These are phyloP conservation scores for Sphecodes monilicornis DNA, from an alignment of 2,888 invertebrate genomes.

Conservation along the genomic window DNA sequence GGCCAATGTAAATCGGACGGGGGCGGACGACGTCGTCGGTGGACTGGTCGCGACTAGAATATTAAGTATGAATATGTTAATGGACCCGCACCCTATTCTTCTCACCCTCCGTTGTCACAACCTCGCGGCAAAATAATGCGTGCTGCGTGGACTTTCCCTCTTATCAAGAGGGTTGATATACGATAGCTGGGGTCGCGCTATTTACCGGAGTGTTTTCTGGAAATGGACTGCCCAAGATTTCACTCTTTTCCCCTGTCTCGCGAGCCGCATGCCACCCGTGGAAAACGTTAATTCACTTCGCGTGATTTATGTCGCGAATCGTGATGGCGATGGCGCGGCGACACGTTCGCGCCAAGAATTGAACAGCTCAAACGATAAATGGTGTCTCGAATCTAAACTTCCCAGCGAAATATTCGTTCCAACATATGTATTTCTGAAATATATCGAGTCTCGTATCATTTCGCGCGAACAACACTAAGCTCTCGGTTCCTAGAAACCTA, in stretches of 20 bases:
- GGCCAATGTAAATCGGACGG: slow-evolving; percentile 59
- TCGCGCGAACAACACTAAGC: no score
- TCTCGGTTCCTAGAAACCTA: no score
- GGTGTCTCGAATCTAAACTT: neutral
- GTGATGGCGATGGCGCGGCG: neutral
- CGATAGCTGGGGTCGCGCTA: slow-evolving; percentile 48
- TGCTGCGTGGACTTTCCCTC: slow-evolving; percentile 50
- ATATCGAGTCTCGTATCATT: no score
- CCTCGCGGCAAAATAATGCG: slow-evolving; percentile 53
- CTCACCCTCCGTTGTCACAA: slow-evolving; percentile 31
- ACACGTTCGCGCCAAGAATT: neutral
- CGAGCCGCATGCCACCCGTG: neutral
- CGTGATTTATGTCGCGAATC: slow-evolving; percentile 24
- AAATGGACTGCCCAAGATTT: slow-evolving; percentile 52
- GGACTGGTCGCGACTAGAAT: slow-evolving; percentile 44
- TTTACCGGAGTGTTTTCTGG: slow-evolving; percentile 62
- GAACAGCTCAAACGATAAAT: neutral
- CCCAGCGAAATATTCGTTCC: neutral
- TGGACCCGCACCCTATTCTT: slow-evolving; percentile 56
- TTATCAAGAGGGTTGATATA: slow-evolving; percentile 63
- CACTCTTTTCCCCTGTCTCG: neutral
- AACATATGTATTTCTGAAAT: neutral
- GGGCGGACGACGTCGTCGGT: slow-evolving; percentile 47
- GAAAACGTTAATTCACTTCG: slow-evolving; percentile 23
- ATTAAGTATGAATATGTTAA: slow-evolving; percentile 66